Evolutionary conservation across 2,888 invertebrate genomes (phyloP).

Genomic region (Perdita meconis): DNA sequence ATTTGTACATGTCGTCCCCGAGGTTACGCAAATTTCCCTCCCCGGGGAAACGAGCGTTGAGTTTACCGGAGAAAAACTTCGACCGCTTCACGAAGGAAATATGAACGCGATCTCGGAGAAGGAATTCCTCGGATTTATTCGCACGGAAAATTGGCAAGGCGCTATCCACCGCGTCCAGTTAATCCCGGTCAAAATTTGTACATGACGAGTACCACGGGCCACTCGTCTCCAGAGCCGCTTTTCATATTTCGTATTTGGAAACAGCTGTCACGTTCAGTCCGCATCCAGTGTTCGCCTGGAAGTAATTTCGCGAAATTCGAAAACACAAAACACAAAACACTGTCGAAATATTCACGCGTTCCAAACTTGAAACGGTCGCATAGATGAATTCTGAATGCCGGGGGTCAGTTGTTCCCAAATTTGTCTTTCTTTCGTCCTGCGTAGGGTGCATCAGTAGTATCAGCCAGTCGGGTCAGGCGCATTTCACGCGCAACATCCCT

Average conservation of each 20-base stretch:
- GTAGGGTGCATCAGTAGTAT: no score
- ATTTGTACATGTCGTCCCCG: conserved; percentile 16
- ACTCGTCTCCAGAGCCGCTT: conserved; percentile 47
- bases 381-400: no score
- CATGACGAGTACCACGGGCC: conserved; percentile 27
- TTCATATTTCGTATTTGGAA: conserved; percentile 61
- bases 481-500: no score
- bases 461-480: no score
- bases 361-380: not conserved
- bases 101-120: not conserved
- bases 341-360: conserved; percentile 40
- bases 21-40: no score
- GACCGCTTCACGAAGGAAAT: no score
- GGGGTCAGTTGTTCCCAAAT: no score
- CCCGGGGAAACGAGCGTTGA: no score
- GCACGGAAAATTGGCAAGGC: conserved; percentile 4
- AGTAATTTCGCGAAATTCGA: conserved; percentile 40
- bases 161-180: conserved; percentile 19
- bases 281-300: conserved; percentile 11
- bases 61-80: no score
- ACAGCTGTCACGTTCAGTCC: conserved; percentile 54
- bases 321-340: no score
- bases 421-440: no score
- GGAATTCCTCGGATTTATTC: conserved; percentile 3
- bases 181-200: conserved; percentile 28